Percentiles rank a stretch among this genome's conserved stretches.
phyloP scores from a whole-genome alignment of 2,797 vertebrate genomes.

The Cryptoprocta ferox region DNA sequence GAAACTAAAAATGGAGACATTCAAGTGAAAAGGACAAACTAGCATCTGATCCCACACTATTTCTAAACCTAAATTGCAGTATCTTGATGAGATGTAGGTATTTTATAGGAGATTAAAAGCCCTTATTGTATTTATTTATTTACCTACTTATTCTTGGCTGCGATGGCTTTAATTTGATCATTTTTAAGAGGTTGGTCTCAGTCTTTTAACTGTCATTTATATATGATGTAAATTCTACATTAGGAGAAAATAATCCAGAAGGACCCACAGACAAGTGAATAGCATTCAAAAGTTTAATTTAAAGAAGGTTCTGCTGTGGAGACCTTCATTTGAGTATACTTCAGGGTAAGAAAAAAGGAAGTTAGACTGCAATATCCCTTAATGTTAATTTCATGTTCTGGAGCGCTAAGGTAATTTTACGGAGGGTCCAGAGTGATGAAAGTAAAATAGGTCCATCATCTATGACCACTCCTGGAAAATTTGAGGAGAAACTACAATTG shows the following conservation, averaged over 20 bases:
- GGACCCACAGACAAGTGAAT: not conserved
- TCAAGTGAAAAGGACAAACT: not conserved
- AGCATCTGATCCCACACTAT: not conserved
- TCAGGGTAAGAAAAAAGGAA: not conserved
- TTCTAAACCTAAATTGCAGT: not conserved
- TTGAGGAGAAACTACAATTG: not conserved
- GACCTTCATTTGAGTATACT: not conserved
- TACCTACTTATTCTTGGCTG: not conserved
- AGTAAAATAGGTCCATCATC: not conserved
- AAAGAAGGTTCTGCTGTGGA: not conserved
- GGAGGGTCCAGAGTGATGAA: not conserved
- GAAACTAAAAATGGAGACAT: not conserved
- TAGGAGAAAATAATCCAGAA: not conserved
- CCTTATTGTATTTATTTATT: not conserved
- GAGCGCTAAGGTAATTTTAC: not conserved
- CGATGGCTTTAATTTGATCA: not conserved
- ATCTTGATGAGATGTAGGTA: not conserved
- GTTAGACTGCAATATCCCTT: not conserved
- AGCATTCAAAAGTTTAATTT: not conserved
- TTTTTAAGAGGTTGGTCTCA: not conserved
- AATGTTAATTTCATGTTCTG: not conserved
- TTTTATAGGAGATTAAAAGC: not conserved
- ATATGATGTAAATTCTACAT: not conserved
- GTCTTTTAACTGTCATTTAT: slow-evolving; percentile 5
- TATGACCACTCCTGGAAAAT: not conserved